These are phyloP conservation scores for Scatophagus argus DNA, from an alignment of 2,113 vertebrate species.

Conservation along the genomic window DNA sequence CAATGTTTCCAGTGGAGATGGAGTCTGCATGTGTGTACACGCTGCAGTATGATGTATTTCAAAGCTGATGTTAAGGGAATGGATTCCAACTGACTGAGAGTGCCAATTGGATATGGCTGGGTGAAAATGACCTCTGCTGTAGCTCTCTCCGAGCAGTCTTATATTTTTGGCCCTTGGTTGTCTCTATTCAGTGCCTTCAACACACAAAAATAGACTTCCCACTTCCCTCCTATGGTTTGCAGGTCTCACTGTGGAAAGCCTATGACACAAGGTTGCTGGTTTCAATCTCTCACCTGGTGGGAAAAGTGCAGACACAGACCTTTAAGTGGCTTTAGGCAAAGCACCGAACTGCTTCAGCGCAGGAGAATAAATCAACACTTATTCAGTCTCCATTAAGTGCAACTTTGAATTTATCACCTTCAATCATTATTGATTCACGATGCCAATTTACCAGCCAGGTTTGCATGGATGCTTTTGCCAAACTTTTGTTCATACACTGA, in stretches of 20 bases:
- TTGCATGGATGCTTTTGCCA: neutral
- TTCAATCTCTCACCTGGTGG: neutral
- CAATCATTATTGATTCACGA: too few relatives aligned
- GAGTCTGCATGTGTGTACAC: slow-evolving; percentile 42
- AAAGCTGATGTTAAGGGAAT: slow-evolving; percentile 61
- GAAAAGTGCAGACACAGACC: too few relatives aligned
- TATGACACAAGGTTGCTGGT: neutral
- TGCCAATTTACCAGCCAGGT: neutral
- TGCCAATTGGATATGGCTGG: slow-evolving; percentile 59
- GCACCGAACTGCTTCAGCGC: neutral
- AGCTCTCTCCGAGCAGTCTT: slow-evolving; percentile 21
- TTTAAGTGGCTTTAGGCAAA: too few relatives aligned
- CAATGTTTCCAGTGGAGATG: slow-evolving; percentile 52
- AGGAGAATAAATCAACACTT: too few relatives aligned
- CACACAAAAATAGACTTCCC: slow-evolving; percentile 1
- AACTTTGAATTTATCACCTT: too few relatives aligned
- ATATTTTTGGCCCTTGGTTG: slow-evolving; percentile 21
- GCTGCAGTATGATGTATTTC: slow-evolving; percentile 47
- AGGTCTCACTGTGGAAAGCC: neutral
- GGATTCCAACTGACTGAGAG: slow-evolving; percentile 57
- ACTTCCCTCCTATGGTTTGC: neutral
- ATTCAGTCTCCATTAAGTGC: too few relatives aligned
- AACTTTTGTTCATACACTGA: neutral
- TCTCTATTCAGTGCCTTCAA: slow-evolving; percentile 8
- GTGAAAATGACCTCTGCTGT: slow-evolving; percentile 54